Evolutionary conservation across 2,113 vertebrate species (phyloP).

Genomic region (Pachycephala philippinensis): DNA sequence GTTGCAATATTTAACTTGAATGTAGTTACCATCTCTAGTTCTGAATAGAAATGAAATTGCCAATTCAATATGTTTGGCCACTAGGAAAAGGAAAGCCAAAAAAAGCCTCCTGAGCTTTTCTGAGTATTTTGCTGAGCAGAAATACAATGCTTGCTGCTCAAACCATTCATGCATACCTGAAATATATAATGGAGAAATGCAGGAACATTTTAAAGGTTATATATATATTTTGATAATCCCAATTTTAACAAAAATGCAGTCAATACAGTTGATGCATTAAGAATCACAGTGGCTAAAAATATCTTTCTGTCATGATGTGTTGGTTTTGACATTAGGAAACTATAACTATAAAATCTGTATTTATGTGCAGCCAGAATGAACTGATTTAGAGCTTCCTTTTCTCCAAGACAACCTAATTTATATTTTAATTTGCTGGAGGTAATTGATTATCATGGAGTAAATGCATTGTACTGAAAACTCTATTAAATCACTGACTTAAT

Average conservation of each 20-base stretch:
- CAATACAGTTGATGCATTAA: background rate
- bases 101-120: background rate
- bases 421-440: slow-evolving; percentile 70
- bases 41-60: background rate
- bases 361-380: slow-evolving; percentile 14
- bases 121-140: background rate
- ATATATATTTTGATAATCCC: background rate
- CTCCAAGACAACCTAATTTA: slow-evolving; percentile 57
- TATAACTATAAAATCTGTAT: slow-evolving; percentile 37
- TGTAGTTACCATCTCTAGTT: background rate
- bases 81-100: background rate
- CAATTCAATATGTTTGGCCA: background rate
- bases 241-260: background rate
- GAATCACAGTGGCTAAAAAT: background rate
- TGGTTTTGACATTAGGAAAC: slow-evolving; percentile 32
- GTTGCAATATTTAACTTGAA: background rate
- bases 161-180: background rate
- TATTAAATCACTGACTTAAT: slow-evolving; percentile 65
- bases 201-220: background rate
- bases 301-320: background rate
- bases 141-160: background rate
- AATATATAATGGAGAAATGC: background rate
- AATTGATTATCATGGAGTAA: slow-evolving; percentile 72
- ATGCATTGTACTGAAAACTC: slow-evolving; percentile 62
- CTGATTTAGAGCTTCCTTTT: slow-evolving; percentile 55